Evolutionary conservation across 2,797 vertebrate genomes (phyloP).

Genomic region (Setipinna tenuifilis): DNA sequence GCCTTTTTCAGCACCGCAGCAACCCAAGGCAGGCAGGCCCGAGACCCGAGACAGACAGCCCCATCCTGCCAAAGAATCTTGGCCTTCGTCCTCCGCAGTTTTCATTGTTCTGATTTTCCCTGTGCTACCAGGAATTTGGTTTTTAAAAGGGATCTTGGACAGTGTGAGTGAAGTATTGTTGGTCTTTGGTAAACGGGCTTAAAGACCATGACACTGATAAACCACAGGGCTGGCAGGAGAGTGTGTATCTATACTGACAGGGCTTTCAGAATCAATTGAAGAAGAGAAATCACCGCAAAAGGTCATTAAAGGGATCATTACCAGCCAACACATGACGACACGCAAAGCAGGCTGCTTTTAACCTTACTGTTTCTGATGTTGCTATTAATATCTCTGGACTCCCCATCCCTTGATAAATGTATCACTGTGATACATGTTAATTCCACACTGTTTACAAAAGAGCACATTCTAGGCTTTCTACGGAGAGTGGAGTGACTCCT

Average conservation of each 20-base stretch:
- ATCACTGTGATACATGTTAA: constrained; percentile 54
- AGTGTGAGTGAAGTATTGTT: not conserved
- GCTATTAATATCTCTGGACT: not conserved
- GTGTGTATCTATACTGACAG: not conserved
- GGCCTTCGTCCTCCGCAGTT: not conserved
- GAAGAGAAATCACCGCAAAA: not conserved
- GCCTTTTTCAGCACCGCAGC: constrained; percentile 69
- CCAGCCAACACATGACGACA: not conserved
- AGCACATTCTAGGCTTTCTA: constrained; percentile 60
- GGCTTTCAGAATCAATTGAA: not conserved
- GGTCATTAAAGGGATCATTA: too few relatives aligned
- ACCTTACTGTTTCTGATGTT: not conserved
- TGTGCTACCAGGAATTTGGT: not conserved
- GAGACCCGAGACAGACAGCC: constrained; percentile 52
- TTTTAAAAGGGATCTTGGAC: not conserved
- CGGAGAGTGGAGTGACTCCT: constrained; percentile 63
- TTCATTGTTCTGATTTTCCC: constrained; percentile 32
- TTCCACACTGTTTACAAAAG: constrained; percentile 75
- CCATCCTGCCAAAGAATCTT: constrained; percentile 49
- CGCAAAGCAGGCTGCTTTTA: not conserved
- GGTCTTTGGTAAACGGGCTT: not conserved
- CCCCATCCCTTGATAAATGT: constrained; percentile 31
- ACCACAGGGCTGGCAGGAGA: not conserved
- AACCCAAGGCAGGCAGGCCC: constrained; percentile 25
- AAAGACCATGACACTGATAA: not conserved